Base-by-base conservation (phyloP, 2,113 vertebrate genomes). In the Cryptomyrus ogoouensis region DNA sequence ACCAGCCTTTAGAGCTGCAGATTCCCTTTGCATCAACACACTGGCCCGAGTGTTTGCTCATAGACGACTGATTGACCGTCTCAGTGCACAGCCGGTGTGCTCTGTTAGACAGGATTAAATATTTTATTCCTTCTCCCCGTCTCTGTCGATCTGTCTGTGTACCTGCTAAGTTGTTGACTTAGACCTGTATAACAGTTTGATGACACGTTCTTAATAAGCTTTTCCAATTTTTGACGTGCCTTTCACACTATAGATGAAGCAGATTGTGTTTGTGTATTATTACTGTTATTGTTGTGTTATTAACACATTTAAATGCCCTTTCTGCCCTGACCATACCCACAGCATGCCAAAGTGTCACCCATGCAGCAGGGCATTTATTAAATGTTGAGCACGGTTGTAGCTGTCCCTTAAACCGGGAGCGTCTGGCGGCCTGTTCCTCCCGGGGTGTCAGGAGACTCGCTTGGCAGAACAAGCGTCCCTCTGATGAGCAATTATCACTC, bases 401-500 rank as follows among this genome's bases (percentile, higher is more conserved):
- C 31, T 17, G 74, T 42, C 31, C 74, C 31, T 80, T 35, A 42
- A 77, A 42, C 35, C 5, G 13, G 31, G 74, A 42, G 74, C 1
- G 35, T 42, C 74, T 19, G 74, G 35, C 74, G 39, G 74, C 5
- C 35, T 42, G 35, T 80, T 42, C 74, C 35, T 80, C 6, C 74
- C 15, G 17, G 35, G 17, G 74, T 39, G 74, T 80, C 74, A 15
- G 62, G 62, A 70, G 27, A 31, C 62, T 27, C 62, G 13, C 62
- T 31, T 70, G 62, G 62, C 62, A 70, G 62, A 70, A 70, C 62
- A 70, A 70, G 27, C 3, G n/a, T 70, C 62, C 62, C 62, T 70
- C 62, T 70, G 62, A 70, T 70, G 62, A 70, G 62, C 74, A 80
- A 80, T 80, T 80, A 80, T 80, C 74, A 80, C 35, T 80, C 74